Base-by-base conservation (phyloP, 2,888 invertebrate genomes). In the Blastobasis lacticolella region DNA sequence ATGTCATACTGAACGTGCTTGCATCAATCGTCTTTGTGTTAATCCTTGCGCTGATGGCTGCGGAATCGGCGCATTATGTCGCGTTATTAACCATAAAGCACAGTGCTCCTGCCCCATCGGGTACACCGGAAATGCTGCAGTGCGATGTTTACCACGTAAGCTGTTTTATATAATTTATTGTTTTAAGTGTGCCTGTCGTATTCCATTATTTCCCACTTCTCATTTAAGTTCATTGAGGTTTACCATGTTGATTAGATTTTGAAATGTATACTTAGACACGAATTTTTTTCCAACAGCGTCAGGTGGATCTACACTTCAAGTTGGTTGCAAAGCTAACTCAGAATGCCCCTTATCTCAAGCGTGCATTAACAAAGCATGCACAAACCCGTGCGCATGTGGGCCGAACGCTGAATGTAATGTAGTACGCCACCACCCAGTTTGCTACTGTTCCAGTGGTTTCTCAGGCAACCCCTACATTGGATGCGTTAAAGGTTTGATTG, bases 361-460 rank as follows among this genome's bases (percentile, higher is more conserved):
- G 1, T 97, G 97, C 71, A 90, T 96, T 50, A 96, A 96, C 67
- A 89, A 91, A 41, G 88, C 91, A 23, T 97, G 96, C 71, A 91
- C 93, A 7, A 93, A 92, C 69, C 97, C 97, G 1, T 97, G 97
- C 71, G 94, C 94, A 66, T 96, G 96, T 66, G 97, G 96, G 48
- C 88, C 91, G 2, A 92, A 95, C 69, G 93, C 97, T 5, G 94
- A 95, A 62, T 97, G 97, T 73, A 89, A 89, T 54, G 95, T 97
- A 8, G 87, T 91, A 50, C 92, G 94, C 75, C 97, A 97, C 73
- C 94, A 95, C 78, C 95, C 96, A 10, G 92, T 94, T 10, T 97
- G 97, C 74, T 92, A 90, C 65, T 97, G 97, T 74, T 90, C 91
- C 67, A 90, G 92, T 42, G 95, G 95, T 49, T 96, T 91, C 76